A percentile compares a stretch with the other conserved stretches of the same genome.
Conservation (phyloP, 1,140 invertebrate species). For the Trissolcus basalis region DNA sequence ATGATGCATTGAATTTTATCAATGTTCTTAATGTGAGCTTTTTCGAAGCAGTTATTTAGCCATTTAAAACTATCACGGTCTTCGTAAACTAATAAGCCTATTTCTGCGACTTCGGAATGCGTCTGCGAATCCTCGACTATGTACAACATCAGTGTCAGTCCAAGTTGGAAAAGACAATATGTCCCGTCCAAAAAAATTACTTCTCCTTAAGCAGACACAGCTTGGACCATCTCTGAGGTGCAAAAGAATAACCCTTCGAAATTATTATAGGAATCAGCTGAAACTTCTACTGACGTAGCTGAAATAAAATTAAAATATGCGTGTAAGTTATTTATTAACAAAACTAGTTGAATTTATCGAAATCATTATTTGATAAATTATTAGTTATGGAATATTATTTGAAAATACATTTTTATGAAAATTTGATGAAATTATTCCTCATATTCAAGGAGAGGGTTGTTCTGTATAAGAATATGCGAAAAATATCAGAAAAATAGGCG, state of each 20-base stretch:
- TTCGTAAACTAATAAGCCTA: slow-evolving; percentile 9
- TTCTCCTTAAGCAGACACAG: slow-evolving; percentile 32
- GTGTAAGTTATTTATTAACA: no score
- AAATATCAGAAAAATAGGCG: no score
- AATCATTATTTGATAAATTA: no score
- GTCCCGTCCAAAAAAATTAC: slow-evolving; percentile 51
- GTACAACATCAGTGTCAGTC: slow-evolving; percentile 20
- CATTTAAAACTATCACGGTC: slow-evolving; percentile 18
- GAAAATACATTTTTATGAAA: no score
- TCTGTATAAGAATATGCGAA: no score
- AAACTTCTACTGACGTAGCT: slow-evolving; percentile 19
- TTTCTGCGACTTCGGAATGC: background rate
- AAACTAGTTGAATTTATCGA: no score
- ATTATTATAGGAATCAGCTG: slow-evolving; percentile 15
- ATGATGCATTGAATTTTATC: slow-evolving; percentile 29
- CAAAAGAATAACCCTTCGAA: slow-evolving; percentile 49
- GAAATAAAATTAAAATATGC: slow-evolving; percentile 11
- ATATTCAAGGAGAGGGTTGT: no score
- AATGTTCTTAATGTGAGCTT: slow-evolving; percentile 16
- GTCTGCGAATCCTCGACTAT: slow-evolving; percentile 9
- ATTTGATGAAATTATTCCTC: no score
- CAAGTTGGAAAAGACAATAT: slow-evolving; percentile 34
- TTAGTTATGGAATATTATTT: no score
- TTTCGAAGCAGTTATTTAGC: slow-evolving; percentile 23
- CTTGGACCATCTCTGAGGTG: slow-evolving; percentile 34